Base-by-base conservation (phyloP, 1,140 invertebrate species). In the Camponotus pennsylvanicus region DNA sequence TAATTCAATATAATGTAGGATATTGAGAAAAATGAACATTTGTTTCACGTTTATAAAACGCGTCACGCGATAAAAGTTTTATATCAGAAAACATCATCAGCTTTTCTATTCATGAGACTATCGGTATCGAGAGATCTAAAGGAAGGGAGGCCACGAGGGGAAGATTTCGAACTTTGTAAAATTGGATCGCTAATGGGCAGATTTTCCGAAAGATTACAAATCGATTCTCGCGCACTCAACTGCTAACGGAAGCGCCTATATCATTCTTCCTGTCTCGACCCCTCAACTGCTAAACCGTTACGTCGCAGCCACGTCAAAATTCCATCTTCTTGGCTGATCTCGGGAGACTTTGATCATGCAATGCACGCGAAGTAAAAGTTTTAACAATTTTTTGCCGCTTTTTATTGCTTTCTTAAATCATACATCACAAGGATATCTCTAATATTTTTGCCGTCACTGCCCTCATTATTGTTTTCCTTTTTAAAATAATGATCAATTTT, bases 151-250 rank as follows among this genome's bases (percentile, higher is more conserved):
- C 45, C 21, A 1, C 32, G 13, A 21, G 21, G 37, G 52, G 18
- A 27, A 49, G 32, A 9, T 67, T 40, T 7, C 27, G 13, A 42
- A 49, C 40, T 69, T 45, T 55, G 40, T 69, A 82, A 75, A 83
- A 73, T 49, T 73, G 79, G 69, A 73, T 83, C 69, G 42, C 55
- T 83, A 83, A 83, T 83, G 69, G 63, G n/a, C 27, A 34, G 79
- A 63, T 83, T 34, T 61, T 61, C 27, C 4, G 49, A 75, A 37
- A 59, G 55, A 82, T 73, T 59, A 63, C 69, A 11, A 75, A 75
- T 83, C 79, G 57, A 83, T 73, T 82, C 52, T 59, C 40, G n/a
- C 40, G 15, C 34, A 34, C 55, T 73, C 55, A 45, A 27, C 27
- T n/a, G 57, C 13, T 18, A 37, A 75, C 79, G 79, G 79, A 83